Evolutionary conservation across 35 echinoderm and acorn worm genomes (phyloP).

Genomic region (Hemicentrotus pulcherrimus): DNA sequence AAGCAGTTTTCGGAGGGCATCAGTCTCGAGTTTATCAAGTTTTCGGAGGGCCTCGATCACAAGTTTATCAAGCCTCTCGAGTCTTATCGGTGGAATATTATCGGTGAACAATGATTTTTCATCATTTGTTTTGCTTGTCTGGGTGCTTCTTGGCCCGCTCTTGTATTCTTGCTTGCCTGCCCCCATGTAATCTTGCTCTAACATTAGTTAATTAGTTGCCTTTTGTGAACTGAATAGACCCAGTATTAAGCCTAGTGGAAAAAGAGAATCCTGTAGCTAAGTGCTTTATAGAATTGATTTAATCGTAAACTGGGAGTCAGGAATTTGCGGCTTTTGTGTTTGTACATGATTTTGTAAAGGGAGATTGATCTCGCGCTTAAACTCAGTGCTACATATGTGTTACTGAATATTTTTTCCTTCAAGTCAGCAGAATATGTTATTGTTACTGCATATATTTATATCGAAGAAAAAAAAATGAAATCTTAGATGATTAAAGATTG

Average conservation of each 20-base stretch:
- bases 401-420: neutral
- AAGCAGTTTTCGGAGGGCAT: constrained; percentile 1
- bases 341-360: neutral
- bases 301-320: neutral
- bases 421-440: neutral
- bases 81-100: neutral
- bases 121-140: neutral
- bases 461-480: no score
- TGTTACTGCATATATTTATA: no score
- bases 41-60: neutral
- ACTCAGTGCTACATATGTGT: neutral
- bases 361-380: neutral
- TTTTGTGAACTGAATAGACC: neutral
- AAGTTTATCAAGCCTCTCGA: neutral
- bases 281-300: neutral
- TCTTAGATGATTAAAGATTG: no score
- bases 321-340: neutral
- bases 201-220: neutral
- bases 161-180: neutral
- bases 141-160: neutral
- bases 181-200: neutral
- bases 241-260: neutral
- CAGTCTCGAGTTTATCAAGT: constrained; percentile 8
- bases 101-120: neutral
- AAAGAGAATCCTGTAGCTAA: neutral